Percentiles rank a stretch among this genome's conserved stretches.
phyloP scores from a whole-genome alignment of 2,113 vertebrate species.

The Marcusenius ussheri region DNA sequence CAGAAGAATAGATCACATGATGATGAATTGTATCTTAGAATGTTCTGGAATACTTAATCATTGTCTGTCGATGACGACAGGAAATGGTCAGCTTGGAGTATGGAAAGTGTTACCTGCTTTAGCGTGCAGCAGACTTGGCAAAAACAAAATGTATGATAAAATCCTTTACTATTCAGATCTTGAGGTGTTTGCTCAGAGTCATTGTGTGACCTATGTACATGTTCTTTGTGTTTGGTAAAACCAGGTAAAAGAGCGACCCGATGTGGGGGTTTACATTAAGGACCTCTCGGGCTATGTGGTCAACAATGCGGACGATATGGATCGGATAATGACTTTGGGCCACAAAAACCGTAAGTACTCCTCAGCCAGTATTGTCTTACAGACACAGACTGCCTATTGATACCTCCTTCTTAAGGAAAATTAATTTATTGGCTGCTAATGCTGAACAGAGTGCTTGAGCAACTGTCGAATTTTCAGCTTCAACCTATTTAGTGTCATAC shows the following conservation, averaged over 20 bases:
- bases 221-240: neutral
- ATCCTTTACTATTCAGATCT: no score
- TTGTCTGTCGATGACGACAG: neutral
- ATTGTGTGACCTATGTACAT: neutral
- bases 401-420: neutral
- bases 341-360: constrained; percentile 90
- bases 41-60: neutral
- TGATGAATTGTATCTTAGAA: neutral
- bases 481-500: neutral
- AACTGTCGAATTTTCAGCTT: neutral
- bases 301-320: constrained; percentile 98
- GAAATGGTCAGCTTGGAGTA: neutral
- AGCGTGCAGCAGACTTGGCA: neutral
- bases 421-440: neutral
- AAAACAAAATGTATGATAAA: neutral
- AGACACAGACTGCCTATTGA: neutral
- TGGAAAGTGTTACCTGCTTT: neutral
- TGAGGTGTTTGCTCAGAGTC: neutral
- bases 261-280: constrained; percentile 97
- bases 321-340: constrained; percentile 94
- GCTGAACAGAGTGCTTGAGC: neutral
- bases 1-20: neutral
- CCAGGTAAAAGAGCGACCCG: constrained; percentile 96
- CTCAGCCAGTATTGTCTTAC: neutral
- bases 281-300: constrained; percentile 95